Conservation (phyloP, 2,113 vertebrate genomes). For the Bufo gargarizans region DNA sequence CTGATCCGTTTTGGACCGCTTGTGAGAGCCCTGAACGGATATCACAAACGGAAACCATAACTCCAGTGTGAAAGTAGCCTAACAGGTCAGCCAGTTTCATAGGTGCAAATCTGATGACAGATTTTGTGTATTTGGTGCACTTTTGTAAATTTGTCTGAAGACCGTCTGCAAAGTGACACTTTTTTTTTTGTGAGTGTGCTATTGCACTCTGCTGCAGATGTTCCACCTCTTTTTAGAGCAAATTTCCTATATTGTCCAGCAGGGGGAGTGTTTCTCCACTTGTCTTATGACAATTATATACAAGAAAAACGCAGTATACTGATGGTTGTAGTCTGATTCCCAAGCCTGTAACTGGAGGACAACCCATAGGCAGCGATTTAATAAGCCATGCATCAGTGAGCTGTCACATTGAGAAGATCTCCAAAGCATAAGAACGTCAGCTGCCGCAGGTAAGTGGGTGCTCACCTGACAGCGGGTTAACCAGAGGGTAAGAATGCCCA, state of each 20-base stretch:
- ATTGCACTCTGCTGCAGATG: neutral
- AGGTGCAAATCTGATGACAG: no score
- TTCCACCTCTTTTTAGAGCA: neutral
- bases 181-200: neutral
- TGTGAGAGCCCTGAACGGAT: no score
- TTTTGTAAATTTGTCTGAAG: no score
- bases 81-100: no score
- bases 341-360: neutral
- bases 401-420: neutral
- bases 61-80: no score
- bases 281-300: neutral
- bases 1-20: no score
- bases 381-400: neutral
- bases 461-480: neutral
- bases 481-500: neutral
- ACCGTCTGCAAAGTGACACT: neutral
- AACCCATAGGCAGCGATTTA: neutral
- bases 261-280: neutral
- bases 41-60: no score
- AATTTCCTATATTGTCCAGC: neutral
- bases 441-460: neutral
- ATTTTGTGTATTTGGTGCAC: no score
- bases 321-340: neutral
- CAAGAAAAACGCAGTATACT: neutral
- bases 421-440: neutral